Percentiles rank a stretch among this genome's conserved stretches.
Evolutionary conservation across 2,113 vertebrate genomes (phyloP).

Genomic region (Pogonocichla stellata): DNA sequence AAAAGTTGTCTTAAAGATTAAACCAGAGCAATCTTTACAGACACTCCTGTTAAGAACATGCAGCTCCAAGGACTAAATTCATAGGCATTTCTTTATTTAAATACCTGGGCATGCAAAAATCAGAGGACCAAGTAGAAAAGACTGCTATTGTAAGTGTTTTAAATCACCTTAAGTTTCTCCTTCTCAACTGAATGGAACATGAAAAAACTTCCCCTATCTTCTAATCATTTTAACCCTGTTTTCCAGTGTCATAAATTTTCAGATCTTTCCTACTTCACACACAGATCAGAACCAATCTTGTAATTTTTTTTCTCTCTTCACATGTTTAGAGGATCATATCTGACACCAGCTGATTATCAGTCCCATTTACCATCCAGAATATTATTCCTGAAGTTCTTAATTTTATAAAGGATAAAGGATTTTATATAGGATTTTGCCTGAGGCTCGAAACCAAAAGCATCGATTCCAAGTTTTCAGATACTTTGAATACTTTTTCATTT

Average conservation of each 20-base stretch:
- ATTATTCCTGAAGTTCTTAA: background rate
- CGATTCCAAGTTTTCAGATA: background rate
- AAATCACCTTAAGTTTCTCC: background rate
- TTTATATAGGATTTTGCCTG: background rate
- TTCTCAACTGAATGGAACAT: rapidly evolving
- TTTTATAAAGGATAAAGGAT: background rate
- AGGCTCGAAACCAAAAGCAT: background rate
- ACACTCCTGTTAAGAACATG: background rate
- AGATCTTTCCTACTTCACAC: background rate
- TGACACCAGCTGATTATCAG: background rate
- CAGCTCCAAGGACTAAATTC: background rate
- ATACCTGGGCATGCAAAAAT: background rate
- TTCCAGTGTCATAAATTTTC: background rate
- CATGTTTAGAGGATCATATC: background rate
- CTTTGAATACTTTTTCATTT: background rate
- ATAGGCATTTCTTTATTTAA: background rate
- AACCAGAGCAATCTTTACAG: background rate
- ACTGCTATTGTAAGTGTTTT: background rate
- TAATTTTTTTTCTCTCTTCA: background rate
- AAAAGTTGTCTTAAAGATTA: background rate
- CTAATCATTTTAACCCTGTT: background rate
- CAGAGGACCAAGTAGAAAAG: background rate
- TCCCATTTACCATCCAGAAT: background rate
- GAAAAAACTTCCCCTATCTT: background rate
- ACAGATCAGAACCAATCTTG: background rate